Evolutionary conservation across 1,140 invertebrate species (phyloP).

Genomic region (Cataglyphis hispanica): DNA sequence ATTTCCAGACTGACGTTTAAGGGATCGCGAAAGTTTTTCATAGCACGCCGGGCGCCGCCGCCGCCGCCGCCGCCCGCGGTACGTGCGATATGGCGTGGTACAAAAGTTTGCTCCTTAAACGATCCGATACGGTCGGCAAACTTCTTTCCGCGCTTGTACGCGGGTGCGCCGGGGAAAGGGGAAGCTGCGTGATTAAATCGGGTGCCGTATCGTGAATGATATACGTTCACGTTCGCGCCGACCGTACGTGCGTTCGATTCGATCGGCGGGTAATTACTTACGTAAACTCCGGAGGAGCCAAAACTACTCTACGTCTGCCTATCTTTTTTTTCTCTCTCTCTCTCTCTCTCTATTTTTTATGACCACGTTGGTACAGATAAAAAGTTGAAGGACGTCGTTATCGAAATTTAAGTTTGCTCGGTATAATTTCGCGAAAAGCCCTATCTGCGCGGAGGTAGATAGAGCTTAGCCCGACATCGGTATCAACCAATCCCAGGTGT

Average conservation of each 20-base stretch:
- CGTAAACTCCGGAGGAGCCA: constrained; percentile 15
- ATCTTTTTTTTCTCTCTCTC: neutral
- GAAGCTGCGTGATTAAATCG: constrained; percentile 22
- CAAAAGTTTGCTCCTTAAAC: constrained; percentile 59
- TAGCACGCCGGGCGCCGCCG: neutral
- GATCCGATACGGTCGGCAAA: constrained; percentile 54
- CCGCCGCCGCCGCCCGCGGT: neutral
- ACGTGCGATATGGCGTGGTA: constrained; percentile 48
- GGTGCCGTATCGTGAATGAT: constrained; percentile 29
- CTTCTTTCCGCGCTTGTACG: constrained; percentile 28
- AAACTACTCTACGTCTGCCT: neutral
- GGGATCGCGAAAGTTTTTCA: constrained; percentile 53
- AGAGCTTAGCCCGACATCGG: constrained; percentile 69
- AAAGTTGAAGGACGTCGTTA: constrained; percentile 47
- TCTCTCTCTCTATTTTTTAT: neutral
- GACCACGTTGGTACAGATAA: neutral
- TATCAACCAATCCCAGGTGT: constrained; percentile 75
- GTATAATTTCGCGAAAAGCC: constrained; percentile 68
- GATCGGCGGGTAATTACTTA: constrained; percentile 46
- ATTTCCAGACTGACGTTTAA: constrained; percentile 38
- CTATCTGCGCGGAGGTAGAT: constrained; percentile 39
- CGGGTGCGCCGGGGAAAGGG: neutral
- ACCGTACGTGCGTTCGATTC: constrained; percentile 47
- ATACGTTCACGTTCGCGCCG: constrained; percentile 32
- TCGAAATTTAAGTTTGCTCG: constrained; percentile 57